Base-by-base conservation (phyloP, 2,113 vertebrate genomes). In the Ifrita kowaldi region DNA sequence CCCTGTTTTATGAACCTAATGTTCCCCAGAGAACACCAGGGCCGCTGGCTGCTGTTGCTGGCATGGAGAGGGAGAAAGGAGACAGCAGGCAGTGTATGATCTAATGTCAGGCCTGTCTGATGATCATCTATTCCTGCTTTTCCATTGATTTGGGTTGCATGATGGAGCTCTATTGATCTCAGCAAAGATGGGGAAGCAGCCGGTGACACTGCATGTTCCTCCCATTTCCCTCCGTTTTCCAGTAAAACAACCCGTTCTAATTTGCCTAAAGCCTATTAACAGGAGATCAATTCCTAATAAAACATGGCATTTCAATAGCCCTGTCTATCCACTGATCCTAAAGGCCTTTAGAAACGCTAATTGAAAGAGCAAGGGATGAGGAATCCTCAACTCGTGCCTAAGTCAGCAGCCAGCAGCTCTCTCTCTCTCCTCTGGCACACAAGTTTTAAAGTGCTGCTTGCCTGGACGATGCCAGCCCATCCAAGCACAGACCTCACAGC, bases 101-200 rank as follows among this genome's bases (percentile, higher is more conserved):
- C 86, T 92, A 89, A 98, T 85, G 91, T 95, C 90, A 92, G 93
- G 83, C 64, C 20, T 18, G 70, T 95, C 88, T 76, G 75, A 85
- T 94, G 94, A 92, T 96, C 95, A 96, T 90, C 96, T 88, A 56
- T 87, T 96, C 90, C 93, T 96, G 77, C 64, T 83, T 81, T 94
- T 53, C 67, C 96, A 98, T 97, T 98, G 97, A 98, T 98, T 97
- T 96, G 84, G 76, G 92, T 97, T 95, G 49, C 90, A 85, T 63
- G 96, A 91, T 92, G 90, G 94, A 96, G 93, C 68, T 83, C 95
- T 87, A 97, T 96, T 57, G 87, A 97, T 97, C 92, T 71, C 59
- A 5, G 64, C 63, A 93, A 70, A 73, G 90, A 67, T 1, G 0
- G 10, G 39, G 76, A 71, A 79, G 47, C 68, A 22, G 65, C 42